Conservation (phyloP, 2,888 invertebrate genomes). For the Drosophila seclusa region DNA sequence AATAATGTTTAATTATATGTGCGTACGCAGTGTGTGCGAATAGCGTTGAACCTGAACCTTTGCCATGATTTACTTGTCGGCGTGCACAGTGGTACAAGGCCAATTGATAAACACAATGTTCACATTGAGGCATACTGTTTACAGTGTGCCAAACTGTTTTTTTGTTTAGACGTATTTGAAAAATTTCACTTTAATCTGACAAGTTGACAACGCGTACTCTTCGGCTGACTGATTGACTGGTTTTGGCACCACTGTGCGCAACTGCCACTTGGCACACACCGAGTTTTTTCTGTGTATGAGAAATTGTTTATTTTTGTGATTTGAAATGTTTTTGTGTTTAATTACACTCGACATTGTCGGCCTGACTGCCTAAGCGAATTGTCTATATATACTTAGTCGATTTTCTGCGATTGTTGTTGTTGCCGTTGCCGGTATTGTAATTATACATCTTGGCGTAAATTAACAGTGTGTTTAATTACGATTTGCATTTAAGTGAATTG, state of each 20-base stretch:
- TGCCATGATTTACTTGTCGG: slow-evolving; percentile 20
- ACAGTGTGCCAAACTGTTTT: background rate
- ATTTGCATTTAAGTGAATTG: slow-evolving; percentile 47
- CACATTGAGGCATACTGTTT: background rate
- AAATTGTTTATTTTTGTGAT: slow-evolving; percentile 63
- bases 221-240: background rate
- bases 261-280: slow-evolving; percentile 4
- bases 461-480: slow-evolving; percentile 17
- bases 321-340: slow-evolving; percentile 68
- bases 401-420: slow-evolving; percentile 10
- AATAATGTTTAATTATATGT: slow-evolving; percentile 32
- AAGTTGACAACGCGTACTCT: slow-evolving; percentile 12
- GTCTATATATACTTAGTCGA: slow-evolving; percentile 34
- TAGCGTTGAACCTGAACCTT: slow-evolving; percentile 48
- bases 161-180: background rate
- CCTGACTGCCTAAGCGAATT: slow-evolving; percentile 39
- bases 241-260: slow-evolving; percentile 22
- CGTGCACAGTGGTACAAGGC: slow-evolving; percentile 32
- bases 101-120: background rate
- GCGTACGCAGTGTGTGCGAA: slow-evolving; percentile 19
- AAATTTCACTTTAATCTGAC: slow-evolving; percentile 32
- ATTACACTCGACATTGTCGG: slow-evolving; percentile 61
- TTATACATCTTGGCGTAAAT: background rate
- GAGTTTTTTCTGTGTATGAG: slow-evolving; percentile 20
- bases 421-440: slow-evolving; percentile 6